phyloP scores from a whole-genome alignment of 2,797 vertebrate genomes.

The Notolabrus celidotus region DNA sequence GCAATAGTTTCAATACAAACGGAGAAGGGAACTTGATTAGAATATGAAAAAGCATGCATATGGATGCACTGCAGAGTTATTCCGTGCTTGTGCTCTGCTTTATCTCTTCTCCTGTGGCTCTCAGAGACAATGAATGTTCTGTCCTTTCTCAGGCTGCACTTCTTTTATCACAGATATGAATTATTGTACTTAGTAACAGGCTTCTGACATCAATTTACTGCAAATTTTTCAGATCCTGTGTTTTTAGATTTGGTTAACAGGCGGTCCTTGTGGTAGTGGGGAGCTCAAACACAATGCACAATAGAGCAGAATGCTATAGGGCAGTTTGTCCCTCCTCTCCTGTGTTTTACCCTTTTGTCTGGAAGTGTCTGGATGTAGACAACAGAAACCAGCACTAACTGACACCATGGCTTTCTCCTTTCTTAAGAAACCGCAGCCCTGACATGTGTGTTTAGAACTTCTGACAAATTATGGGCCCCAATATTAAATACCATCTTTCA shows the following conservation, averaged over 20 bases:
- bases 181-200: slow-evolving; percentile 16
- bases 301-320: slow-evolving; percentile 24
- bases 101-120: slow-evolving; percentile 20
- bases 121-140: slow-evolving; percentile 20
- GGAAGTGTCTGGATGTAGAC: slow-evolving; percentile 14
- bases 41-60: slow-evolving; percentile 54
- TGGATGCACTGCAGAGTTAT: slow-evolving; percentile 9
- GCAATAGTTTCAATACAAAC: slow-evolving; percentile 52
- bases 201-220: slow-evolving; percentile 17
- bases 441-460: background rate
- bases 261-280: background rate
- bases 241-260: slow-evolving; percentile 19
- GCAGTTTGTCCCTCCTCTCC: slow-evolving; percentile 30
- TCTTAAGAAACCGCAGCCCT: background rate
- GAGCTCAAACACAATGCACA: slow-evolving; percentile 6
- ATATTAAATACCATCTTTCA: background rate
- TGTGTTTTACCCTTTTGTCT: slow-evolving; percentile 13
- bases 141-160: background rate
- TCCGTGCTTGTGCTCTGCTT: background rate
- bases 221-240: background rate
- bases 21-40: slow-evolving; percentile 40
- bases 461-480: background rate
- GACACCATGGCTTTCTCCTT: background rate
- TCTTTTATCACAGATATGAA: slow-evolving; percentile 14
- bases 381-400: slow-evolving; percentile 14